Conservation (phyloP, 2,797 vertebrate genomes). For the Chiroxiphia lanceolata region DNA sequence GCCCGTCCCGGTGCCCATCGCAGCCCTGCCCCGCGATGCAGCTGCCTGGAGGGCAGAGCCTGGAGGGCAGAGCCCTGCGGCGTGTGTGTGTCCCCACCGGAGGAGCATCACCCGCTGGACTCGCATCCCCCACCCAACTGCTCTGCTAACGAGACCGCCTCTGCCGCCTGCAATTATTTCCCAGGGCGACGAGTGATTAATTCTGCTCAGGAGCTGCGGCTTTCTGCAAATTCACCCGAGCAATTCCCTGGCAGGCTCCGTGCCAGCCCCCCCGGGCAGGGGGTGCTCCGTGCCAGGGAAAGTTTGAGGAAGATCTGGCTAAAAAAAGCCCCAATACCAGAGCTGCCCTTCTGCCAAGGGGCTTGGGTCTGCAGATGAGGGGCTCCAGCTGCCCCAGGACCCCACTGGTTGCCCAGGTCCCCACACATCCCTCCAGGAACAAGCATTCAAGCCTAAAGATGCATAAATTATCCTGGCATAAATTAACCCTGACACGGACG, state of each 20-base stretch:
- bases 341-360: background rate
- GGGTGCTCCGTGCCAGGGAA: background rate
- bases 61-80: background rate
- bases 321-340: background rate
- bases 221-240: conserved; percentile 46
- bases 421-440: background rate
- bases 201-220: conserved; percentile 31
- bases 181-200: conserved; percentile 5
- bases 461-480: accelerated
- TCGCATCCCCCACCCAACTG: accelerated
- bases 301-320: background rate
- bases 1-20: accelerated
- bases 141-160: accelerated
- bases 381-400: background rate
- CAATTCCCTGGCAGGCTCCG: background rate
- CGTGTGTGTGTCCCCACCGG: accelerated
- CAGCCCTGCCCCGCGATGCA: accelerated
- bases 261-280: background rate
- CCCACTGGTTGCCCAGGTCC: background rate
- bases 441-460: no score
- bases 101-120: background rate
- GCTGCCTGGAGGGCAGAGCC: background rate
- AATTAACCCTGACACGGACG: accelerated
- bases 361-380: background rate
- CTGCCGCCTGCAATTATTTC: background rate